A percentile compares a stretch with the other conserved stretches of the same genome.
Conservation (phyloP, 2,113 vertebrate species). For the Danio rerio region GRCz12tu NC_133188.1:7412001-7412500, state of each 20-base stretch:
- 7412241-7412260: not conserved
- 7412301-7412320: not conserved
- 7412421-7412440: not conserved
- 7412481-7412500: not conserved
- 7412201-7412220: conserved; percentile 21
- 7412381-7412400: not conserved
- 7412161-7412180: conserved; percentile 1
- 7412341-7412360: not conserved
- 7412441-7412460: conserved; percentile 38
- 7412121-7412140: not conserved
- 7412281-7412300: conserved; percentile 25
- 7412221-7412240: conserved; percentile 9
- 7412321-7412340: not conserved
- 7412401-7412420: conserved; percentile 19
- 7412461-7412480: conserved; percentile 47
- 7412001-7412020: too few species aligned
- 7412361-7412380: not conserved
- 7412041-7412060: not conserved
- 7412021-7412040: not conserved
- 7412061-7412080: not conserved
- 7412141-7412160: not conserved
- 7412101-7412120: not conserved
- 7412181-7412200: not conserved
- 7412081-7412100: not conserved
- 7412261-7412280: not conserved